Percentiles rank a stretch among this genome's conserved stretches.
These are phyloP conservation scores for Luscinia luscinia DNA, from an alignment of 2,797 vertebrate genomes.

Conservation along the genomic window DNA sequence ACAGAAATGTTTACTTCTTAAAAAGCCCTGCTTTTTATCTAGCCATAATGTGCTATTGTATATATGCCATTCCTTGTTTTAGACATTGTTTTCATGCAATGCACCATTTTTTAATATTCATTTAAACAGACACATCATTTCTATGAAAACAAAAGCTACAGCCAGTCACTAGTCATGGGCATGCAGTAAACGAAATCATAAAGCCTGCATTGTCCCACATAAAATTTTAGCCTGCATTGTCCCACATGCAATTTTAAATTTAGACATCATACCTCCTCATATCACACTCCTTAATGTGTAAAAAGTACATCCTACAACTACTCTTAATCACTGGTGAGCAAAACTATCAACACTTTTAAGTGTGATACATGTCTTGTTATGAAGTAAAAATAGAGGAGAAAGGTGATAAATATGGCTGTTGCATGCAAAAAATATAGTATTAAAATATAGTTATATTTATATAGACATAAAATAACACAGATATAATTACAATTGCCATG, in stretches of 20 bases:
- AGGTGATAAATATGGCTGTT: neutral
- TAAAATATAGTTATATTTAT: neutral
- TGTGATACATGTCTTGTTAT: neutral
- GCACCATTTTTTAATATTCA: neutral
- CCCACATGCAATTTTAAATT: neutral
- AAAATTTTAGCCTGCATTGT: neutral
- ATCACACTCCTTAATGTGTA: neutral
- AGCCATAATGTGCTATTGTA: neutral
- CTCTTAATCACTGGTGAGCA: neutral
- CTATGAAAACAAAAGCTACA: neutral
- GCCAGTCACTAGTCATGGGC: neutral
- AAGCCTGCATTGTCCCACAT: neutral
- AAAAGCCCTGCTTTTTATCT: rapidly evolving
- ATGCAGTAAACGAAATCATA: neutral
- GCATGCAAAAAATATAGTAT: neutral
- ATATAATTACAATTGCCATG: neutral
- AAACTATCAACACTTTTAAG: neutral
- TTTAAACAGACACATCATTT: neutral
- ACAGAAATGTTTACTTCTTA: neutral
- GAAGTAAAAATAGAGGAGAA: neutral
- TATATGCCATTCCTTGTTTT: neutral
- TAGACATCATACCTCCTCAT: neutral
- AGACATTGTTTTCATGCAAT: neutral
- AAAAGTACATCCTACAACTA: neutral
- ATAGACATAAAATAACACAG: neutral